Conservation (phyloP, 2,113 vertebrate genomes). For the Pelmatolapia mariae region DNA sequence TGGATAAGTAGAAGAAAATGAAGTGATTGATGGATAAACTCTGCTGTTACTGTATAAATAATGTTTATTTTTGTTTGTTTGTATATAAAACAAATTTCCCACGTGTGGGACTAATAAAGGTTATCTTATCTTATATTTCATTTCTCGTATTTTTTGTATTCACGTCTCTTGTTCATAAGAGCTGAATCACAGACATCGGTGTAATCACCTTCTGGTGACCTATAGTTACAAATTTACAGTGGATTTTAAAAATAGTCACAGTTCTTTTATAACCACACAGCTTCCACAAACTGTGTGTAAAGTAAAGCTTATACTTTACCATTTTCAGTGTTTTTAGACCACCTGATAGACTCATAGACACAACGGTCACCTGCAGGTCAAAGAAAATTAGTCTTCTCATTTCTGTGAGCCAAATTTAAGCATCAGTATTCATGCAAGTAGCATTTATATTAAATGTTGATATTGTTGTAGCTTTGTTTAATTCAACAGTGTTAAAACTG, state of each 20-base stretch:
- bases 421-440: neutral
- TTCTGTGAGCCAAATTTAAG: neutral
- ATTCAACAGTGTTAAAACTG: fast-evolving
- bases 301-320: neutral
- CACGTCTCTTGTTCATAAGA: neutral
- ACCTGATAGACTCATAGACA: neutral
- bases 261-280: neutral
- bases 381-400: neutral
- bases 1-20: neutral
- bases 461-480: fast-evolving
- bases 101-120: too few species aligned
- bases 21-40: neutral
- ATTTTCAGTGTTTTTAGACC: neutral
- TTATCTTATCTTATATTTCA: too few species aligned
- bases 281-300: neutral
- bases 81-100: too few species aligned
- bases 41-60: neutral
- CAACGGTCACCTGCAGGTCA: neutral
- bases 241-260: neutral
- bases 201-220: neutral
- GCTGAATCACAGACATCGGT: neutral
- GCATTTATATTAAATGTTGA: neutral
- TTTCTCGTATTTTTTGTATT: neutral
- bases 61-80: neutral
- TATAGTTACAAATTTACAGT: neutral